These are phyloP conservation scores for Dasysyrphus tricinctus DNA, from an alignment of 2,888 invertebrate species.

Conservation along the genomic window DNA sequence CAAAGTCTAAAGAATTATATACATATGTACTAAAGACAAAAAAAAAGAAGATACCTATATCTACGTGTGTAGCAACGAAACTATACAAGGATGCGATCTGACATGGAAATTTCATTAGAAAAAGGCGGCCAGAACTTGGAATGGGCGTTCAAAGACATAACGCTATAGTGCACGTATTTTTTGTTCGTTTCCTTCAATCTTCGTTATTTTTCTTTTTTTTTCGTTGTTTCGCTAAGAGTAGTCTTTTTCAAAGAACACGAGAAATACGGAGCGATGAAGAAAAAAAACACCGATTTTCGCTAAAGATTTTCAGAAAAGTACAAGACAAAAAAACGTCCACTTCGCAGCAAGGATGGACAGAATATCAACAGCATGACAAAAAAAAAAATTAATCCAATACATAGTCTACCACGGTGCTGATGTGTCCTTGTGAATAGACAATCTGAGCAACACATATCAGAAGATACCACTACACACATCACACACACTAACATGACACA, in stretches of 20 bases:
- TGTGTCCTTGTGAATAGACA: slow-evolving; percentile 67
- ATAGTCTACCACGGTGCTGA: slow-evolving; percentile 41
- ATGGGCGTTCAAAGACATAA: slow-evolving; percentile 72
- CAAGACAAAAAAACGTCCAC: slow-evolving; percentile 22
- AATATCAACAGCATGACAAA: slow-evolving; percentile 11
- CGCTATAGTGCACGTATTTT: slow-evolving; percentile 56
- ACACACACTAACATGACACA: slow-evolving; percentile 56
- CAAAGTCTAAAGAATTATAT: slow-evolving; percentile 44
- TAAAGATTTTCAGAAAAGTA: slow-evolving; percentile 50
- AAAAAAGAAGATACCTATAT: slow-evolving; percentile 20
- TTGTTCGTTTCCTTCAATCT: slow-evolving; percentile 23
- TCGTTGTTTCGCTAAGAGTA: slow-evolving; percentile 53
- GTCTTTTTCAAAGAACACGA: slow-evolving; percentile 61
- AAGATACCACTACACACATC: slow-evolving; percentile 52
- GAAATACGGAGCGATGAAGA: slow-evolving; percentile 36
- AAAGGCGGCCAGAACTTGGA: slow-evolving; percentile 69
- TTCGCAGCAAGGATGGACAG: slow-evolving; percentile 40
- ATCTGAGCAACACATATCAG: slow-evolving; percentile 45
- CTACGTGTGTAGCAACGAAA: slow-evolving; percentile 44
- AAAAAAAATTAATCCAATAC: slow-evolving; percentile 12
- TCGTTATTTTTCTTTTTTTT: slow-evolving; percentile 34
- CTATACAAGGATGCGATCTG: slow-evolving; percentile 73
- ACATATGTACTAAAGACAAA: slow-evolving; percentile 1
- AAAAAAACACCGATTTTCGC: slow-evolving; percentile 53
- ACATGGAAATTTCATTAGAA: slow-evolving; percentile 76